Percentiles rank a stretch among this genome's conserved stretches.
These are phyloP conservation scores for Cyprinodon tularosa DNA, from an alignment of 2,113 vertebrate genomes.

Conservation along the genomic window DNA sequence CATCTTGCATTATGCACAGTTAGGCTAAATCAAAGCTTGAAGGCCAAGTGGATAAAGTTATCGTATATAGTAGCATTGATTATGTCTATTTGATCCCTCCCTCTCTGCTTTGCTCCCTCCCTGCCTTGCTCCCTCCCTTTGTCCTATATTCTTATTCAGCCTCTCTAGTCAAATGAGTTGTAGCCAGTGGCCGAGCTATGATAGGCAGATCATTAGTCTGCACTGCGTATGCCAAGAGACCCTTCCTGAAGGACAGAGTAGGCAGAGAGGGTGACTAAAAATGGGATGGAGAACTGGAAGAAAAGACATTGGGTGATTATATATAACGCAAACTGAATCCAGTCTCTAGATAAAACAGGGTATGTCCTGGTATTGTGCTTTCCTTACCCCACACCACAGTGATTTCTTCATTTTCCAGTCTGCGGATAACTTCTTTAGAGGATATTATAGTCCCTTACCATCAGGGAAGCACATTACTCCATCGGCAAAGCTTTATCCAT, in stretches of 20 bases:
- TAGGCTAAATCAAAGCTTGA: conserved; percentile 57
- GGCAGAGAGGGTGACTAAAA: conserved; percentile 8
- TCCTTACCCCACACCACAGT: conserved; percentile 43
- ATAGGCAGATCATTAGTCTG: conserved; percentile 63
- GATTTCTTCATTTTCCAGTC: conserved; percentile 61
- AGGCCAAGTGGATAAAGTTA: conserved; percentile 61
- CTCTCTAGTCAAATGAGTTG: conserved; percentile 55
- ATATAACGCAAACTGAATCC: conserved; percentile 37
- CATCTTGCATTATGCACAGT: conserved; percentile 54
- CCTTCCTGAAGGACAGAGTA: conserved; percentile 28
- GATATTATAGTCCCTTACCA: conserved; percentile 67
- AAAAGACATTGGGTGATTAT: conserved; percentile 43
- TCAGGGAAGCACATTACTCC: conserved; percentile 73
- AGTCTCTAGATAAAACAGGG: conserved; percentile 39
- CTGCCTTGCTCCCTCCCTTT: conserved; percentile 10
- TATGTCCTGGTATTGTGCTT: conserved; percentile 36
- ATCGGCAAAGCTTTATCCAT: conserved; percentile 56
- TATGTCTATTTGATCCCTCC: conserved; percentile 54
- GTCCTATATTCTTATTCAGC: conserved; percentile 17
- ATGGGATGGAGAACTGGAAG: conserved; percentile 11
- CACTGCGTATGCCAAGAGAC: conserved; percentile 31
- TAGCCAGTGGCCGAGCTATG: conserved; percentile 51
- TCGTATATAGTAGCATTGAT: conserved; percentile 63
- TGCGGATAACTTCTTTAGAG: conserved; percentile 76
- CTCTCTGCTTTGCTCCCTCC: conserved; percentile 12